Percentiles rank a stretch among this genome's conserved stretches.
Evolutionary conservation across 1,140 invertebrate genomes (phyloP).

Genomic region (Drosophila nasuta): DNA sequence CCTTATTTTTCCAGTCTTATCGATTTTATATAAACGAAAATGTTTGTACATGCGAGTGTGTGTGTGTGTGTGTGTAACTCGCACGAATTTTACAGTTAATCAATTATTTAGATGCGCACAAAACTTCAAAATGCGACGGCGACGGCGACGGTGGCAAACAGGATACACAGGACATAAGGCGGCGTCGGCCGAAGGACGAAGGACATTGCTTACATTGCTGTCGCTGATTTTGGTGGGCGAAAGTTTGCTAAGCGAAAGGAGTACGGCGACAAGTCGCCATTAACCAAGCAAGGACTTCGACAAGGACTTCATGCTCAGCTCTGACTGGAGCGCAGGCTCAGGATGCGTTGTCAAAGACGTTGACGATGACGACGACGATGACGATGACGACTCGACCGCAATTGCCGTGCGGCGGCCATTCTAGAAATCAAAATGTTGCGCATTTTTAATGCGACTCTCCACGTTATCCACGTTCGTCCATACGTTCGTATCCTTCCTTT

Average conservation of each 20-base stretch:
- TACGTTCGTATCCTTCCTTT: background rate
- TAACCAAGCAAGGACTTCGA: slow-evolving; percentile 17
- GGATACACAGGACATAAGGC: background rate
- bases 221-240: slow-evolving; percentile 33
- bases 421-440: slow-evolving; percentile 77
- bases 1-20: slow-evolving; percentile 69
- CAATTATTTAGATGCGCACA: slow-evolving; percentile 82
- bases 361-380: background rate
- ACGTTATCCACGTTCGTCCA: background rate
- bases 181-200: background rate
- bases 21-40: slow-evolving; percentile 54
- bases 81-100: slow-evolving; percentile 78
- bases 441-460: slow-evolving; percentile 60
- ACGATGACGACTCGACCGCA: slow-evolving; percentile 49
- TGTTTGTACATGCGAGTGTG: slow-evolving; percentile 22
- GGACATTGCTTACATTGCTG: slow-evolving; percentile 1
- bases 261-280: slow-evolving; percentile 1
- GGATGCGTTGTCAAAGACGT: background rate
- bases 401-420: slow-evolving; percentile 57
- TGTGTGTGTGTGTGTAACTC: slow-evolving; percentile 36
- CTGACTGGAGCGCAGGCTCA: background rate
- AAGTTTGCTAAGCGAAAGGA: slow-evolving; percentile 49
- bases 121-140: slow-evolving; percentile 69
- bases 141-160: background rate
- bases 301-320: background rate